Conservation (phyloP, 2,113 vertebrate species). For the Pseudopodoces humilis region DNA sequence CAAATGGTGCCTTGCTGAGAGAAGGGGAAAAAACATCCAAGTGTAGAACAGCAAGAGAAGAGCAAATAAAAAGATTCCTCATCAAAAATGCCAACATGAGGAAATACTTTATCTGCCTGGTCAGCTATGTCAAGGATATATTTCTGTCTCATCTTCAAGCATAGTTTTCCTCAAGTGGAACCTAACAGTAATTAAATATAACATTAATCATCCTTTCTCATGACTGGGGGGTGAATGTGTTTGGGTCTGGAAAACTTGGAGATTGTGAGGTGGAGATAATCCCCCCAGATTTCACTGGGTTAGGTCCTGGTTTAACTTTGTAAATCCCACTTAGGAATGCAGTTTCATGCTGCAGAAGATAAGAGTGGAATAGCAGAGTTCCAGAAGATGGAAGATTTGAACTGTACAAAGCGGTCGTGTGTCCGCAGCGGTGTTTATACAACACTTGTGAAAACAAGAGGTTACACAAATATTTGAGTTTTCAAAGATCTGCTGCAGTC, state of each 20-base stretch:
- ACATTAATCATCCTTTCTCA: not conserved
- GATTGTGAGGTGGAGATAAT: not conserved
- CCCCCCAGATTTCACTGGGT: not conserved
- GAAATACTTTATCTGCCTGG: not conserved
- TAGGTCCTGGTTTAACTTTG: not conserved
- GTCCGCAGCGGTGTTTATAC: not conserved
- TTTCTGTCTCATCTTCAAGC: not conserved
- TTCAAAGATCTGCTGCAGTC: not conserved
- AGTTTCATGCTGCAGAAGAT: not conserved
- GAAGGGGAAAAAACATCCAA: not conserved
- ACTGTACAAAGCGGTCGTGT: not conserved
- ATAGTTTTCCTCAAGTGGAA: not conserved
- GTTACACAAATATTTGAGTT: slow-evolving; percentile 26
- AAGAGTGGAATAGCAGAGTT: not conserved
- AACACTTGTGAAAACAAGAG: slow-evolving; percentile 5
- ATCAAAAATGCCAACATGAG: not conserved
- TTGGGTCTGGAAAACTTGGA: not conserved
- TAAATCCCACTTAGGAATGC: not conserved
- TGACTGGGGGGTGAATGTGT: not conserved
- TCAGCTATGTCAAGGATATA: not conserved
- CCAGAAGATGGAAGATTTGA: not conserved
- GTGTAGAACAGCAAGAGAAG: not conserved
- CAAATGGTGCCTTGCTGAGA: not conserved
- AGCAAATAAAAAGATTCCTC: not conserved
- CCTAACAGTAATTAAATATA: not conserved